Evolutionary conservation across 2,113 vertebrate genomes (phyloP).

Genomic region (Seriola quinqueradiata): DNA sequence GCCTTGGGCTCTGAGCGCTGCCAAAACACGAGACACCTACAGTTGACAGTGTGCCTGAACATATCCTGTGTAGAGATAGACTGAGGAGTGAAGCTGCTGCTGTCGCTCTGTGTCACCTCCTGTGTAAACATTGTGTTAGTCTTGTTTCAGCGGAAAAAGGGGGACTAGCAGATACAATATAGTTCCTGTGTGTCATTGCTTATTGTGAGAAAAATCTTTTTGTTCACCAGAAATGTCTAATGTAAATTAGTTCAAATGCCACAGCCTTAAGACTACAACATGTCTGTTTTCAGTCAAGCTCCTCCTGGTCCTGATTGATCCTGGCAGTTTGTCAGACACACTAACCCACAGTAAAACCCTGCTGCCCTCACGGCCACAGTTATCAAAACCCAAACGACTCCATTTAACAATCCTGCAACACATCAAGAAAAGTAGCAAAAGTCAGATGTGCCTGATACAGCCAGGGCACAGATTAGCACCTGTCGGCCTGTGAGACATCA

Average conservation of each 20-base stretch:
- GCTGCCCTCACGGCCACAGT: slow-evolving; percentile 8
- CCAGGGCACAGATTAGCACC: slow-evolving; percentile 41
- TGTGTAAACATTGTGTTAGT: not conserved
- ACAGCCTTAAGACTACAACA: not conserved
- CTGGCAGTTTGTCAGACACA: slow-evolving; percentile 50
- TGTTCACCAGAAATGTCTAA: slow-evolving; percentile 24
- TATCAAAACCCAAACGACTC: slow-evolving; percentile 27
- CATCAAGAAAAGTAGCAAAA: slow-evolving; percentile 11
- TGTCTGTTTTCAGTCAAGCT: slow-evolving; percentile 57
- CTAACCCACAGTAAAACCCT: slow-evolving; percentile 42
- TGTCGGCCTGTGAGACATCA: slow-evolving; percentile 45
- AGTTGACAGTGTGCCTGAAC: not conserved
- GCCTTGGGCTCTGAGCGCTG: not conserved
- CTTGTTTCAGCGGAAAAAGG: not conserved
- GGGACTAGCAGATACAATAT: not conserved
- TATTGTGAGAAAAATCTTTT: slow-evolving; percentile 12
- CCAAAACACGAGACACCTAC: not conserved
- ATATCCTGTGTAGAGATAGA: not conserved
- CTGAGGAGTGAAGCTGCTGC: not conserved
- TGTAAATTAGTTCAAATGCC: slow-evolving; percentile 33
- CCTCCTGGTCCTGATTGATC: slow-evolving; percentile 47
- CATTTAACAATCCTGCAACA: slow-evolving; percentile 14
- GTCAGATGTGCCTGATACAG: slow-evolving; percentile 25
- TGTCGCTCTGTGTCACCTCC: not conserved
- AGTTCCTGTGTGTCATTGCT: not conserved